Percentiles rank a stretch among this genome's conserved stretches.
Conservation (phyloP, 2,888 invertebrate species). For the Glyphotaelius pellucidus region DNA sequence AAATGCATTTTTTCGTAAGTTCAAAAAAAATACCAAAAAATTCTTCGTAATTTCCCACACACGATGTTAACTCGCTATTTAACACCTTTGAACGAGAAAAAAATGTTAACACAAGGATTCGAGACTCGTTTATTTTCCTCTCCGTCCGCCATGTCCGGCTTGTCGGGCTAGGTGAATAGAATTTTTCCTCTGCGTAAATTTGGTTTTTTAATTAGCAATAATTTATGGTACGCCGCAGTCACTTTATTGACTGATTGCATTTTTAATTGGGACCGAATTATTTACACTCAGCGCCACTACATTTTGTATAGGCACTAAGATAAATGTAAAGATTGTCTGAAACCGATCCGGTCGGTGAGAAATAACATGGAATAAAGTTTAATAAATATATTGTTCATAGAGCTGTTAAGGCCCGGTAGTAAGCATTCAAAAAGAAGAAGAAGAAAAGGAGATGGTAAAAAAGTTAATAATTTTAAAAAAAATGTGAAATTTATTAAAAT, state of each 20-base stretch:
- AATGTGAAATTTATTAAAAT: no score
- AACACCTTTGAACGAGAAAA: background rate
- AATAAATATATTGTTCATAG: no score
- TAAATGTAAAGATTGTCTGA: no score
- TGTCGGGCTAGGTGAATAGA: background rate
- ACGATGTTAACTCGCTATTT: constrained; percentile 2
- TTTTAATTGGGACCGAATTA: background rate
- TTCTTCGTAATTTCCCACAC: background rate
- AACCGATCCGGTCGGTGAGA: no score
- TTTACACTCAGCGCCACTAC: background rate
- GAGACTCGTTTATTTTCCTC: background rate
- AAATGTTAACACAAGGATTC: background rate
- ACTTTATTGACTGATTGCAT: background rate
- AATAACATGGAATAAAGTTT: no score
- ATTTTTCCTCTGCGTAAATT: background rate
- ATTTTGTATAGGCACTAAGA: no score
- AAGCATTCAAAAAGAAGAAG: no score
- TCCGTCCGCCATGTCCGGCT: background rate
- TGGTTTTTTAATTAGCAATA: background rate
- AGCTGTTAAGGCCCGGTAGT: no score
- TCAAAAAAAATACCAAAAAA: background rate
- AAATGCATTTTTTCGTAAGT: background rate
- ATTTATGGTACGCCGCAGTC: background rate
- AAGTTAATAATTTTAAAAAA: no score
- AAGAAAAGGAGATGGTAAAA: no score